These are phyloP conservation scores for Taenioides sp. DNA, from an alignment of 2,797 vertebrate species.

Conservation along the genomic window DNA sequence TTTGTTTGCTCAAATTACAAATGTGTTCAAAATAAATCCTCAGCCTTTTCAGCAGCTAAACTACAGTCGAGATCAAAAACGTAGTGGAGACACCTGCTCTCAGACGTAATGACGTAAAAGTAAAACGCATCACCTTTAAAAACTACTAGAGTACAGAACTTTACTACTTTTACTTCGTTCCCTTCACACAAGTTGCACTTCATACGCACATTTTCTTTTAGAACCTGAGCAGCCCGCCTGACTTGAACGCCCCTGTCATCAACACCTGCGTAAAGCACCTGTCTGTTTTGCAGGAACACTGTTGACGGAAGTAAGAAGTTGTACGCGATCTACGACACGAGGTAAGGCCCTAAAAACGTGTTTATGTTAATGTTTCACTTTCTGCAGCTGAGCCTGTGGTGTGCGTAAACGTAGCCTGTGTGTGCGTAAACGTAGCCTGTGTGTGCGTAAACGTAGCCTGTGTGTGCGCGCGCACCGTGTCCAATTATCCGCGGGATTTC, in stretches of 20 bases:
- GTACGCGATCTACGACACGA: conserved; percentile 92
- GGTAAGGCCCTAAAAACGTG: conserved; percentile 72
- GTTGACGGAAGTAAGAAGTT: conserved; percentile 93
- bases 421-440: background rate
- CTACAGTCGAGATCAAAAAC: no score
- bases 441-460: background rate
- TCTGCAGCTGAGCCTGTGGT: background rate
- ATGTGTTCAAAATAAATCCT: no score
- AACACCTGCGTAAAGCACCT: conserved; percentile 20
- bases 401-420: background rate
- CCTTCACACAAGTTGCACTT: background rate
- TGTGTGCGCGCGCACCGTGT: background rate
- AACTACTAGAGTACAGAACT: no score
- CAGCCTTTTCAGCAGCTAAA: no score
- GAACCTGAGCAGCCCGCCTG: no score
- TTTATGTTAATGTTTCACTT: background rate
- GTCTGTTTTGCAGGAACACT: conserved; percentile 84
- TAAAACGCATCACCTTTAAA: no score
- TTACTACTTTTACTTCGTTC: no score
- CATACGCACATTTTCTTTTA: background rate
- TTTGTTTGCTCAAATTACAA: no score
- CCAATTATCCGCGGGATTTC: conserved; percentile 17
- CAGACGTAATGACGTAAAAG: no score
- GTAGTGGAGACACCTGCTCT: no score
- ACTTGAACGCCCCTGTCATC: background rate